Evolutionary conservation across 2,888 invertebrate genomes (phyloP), one percentile per base, ranked within the genome.

Genomic region (Tiliacea aurago): DNA sequence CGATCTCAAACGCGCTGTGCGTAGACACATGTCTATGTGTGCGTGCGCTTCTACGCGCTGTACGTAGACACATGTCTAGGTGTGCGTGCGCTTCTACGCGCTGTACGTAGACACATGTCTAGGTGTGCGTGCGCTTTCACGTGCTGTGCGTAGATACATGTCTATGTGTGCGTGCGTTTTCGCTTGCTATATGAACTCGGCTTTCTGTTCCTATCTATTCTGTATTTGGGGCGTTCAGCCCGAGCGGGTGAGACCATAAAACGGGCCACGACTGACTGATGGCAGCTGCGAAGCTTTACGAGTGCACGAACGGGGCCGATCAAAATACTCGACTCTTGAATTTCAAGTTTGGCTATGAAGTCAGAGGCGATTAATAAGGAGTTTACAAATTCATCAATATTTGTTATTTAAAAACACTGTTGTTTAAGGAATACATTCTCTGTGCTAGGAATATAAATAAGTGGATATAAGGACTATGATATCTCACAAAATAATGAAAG

Each of bases 301-400:
- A 85, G 79, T 79, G 83, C 83, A 83, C 84, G 81, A 80, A 81
- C 86, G 67, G 77, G 69, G 78, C 77, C 84, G 85, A 87, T 87
- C 86, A 80, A 88, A 87, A 81, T 80, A 74, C 81, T 78, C 70
- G 71, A 69, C 78, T 74, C 73, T 74, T 73, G 78, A 77, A 78
- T 70, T 78, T 78, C 56, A 53, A 28, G 69, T 71, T 11, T 28
- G 74, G 70, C 84, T 61, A 75, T 58, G 6, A 73, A 69, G 49
- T 45, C 3, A 43, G 64, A 55, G 51, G 41, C 28, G n/a, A 20
- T 23, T 41, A 13, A 9, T 20, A 55, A 45, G 20, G 15, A 15
- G 3, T 70, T 70, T 23, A 20, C 0, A 45, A 70, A 28, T 56
- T 23, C 15, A 47, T 10, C 9, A 37, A 37, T 33, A 62, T 62